Evolutionary conservation across 2,113 vertebrate genomes (phyloP).

Genomic region (Axis porcinus): DNA sequence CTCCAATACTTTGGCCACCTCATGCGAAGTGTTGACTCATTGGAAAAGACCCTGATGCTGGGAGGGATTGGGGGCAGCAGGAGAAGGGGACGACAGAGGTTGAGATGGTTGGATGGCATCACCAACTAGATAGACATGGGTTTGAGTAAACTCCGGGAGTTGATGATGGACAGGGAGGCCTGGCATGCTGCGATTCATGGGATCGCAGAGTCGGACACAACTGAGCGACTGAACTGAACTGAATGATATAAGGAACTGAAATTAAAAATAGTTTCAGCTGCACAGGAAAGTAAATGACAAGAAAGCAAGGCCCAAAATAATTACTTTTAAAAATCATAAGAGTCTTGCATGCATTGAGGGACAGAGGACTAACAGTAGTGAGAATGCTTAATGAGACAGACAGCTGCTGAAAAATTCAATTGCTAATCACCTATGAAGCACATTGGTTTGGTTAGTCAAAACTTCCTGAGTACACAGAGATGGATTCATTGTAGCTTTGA

Average conservation of each 20-base stretch:
- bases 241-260: not conserved
- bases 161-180: no score
- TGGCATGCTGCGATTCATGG: no score
- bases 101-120: no score
- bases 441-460: not conserved
- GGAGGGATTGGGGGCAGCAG: no score
- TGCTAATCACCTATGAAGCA: not conserved
- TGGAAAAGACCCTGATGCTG: no score
- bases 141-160: no score
- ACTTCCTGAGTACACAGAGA: not conserved
- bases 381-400: not conserved
- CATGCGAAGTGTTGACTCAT: no score
- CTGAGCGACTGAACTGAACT: no score
- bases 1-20: no score
- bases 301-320: not conserved
- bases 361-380: not conserved
- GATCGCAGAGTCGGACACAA: no score
- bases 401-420: slow-evolving; percentile 17
- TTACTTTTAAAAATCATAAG: not conserved
- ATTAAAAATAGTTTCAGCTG: not conserved
- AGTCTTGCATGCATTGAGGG: not conserved
- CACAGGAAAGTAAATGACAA: not conserved
- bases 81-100: no score
- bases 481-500: not conserved
- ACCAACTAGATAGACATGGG: no score